Evolutionary conservation across 2,113 vertebrate species (phyloP), one percentile per base, ranked within the genome.

Genomic region (Numida meleagris): DNA sequence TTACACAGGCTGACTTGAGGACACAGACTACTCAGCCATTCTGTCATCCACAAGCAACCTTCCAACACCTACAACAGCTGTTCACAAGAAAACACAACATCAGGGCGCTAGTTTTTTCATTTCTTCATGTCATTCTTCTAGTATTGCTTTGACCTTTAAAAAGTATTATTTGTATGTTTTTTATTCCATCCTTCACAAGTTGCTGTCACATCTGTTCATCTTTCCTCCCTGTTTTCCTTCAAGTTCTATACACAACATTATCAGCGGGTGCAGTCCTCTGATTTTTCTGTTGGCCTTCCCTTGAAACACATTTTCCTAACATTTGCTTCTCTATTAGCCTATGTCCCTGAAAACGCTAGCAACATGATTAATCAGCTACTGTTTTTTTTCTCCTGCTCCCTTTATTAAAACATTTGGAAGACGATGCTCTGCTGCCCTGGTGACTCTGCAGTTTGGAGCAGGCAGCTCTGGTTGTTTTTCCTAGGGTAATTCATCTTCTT

Each of bases 271-370:
- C 50, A 34, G 36, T 83, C 46, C 68, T 93, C 68, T 50, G 40
- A 38, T 68, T 88, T 68, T 83, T 91, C 78, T 94, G 57, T 90
- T 93, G 88, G 61, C 65, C 66, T 93, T 95, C 34, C 23, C 62
- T 88, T 66, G 18, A 88, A 93, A 86, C 15, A 11, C 82, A 34
- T 93, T 95, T 95, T 77, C 82, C 89, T 95, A 94, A 89, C 91
- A 89, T 93, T 89, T 95, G 63, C 18, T 65, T 90, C 86, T 74
- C 82, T 83, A 51, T 94, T 90, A 88, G 84, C 90, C 76, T 62
- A 11, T 67, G 73, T 81, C 76, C 79, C 82, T 90, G 79, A 83
- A 93, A 96, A 95, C 65, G 91, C 40, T 12, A 91, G 46, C 61
- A 86, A 94, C 70, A 78, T 14, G 46, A 94, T 81, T 90, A 94